These are phyloP conservation scores for Hartigia nigra DNA, from an alignment of 2,888 invertebrate species.

Conservation along the genomic window DNA sequence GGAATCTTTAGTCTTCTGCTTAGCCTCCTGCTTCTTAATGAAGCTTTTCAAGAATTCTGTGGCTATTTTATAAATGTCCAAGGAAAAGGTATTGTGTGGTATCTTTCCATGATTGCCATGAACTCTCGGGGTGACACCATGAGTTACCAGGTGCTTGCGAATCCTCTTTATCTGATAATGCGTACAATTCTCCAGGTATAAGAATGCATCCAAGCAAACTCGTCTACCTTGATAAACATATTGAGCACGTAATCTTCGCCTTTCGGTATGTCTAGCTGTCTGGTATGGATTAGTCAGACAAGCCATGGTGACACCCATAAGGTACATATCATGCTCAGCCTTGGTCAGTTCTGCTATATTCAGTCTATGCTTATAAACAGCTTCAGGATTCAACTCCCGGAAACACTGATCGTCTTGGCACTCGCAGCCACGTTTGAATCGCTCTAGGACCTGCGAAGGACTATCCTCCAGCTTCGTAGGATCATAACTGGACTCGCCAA, in stretches of 20 bases:
- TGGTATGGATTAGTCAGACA: conserved; percentile 79
- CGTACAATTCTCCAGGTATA: conserved; percentile 83
- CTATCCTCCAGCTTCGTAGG: conserved; percentile 78
- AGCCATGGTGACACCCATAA: conserved; percentile 88
- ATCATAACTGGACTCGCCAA: conserved; percentile 68
- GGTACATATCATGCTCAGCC: conserved; percentile 85
- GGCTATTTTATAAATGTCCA: conserved; percentile 82
- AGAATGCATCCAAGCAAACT: conserved; percentile 82
- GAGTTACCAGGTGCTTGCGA: conserved; percentile 81
- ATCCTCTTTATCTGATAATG: conserved; percentile 83
- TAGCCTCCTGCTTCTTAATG: conserved; percentile 74
- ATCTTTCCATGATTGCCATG: conserved; percentile 85
- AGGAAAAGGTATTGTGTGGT: conserved; percentile 82
- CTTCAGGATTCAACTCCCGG: conserved; percentile 78
- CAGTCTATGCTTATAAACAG: conserved; percentile 79
- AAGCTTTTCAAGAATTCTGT: conserved; percentile 81
- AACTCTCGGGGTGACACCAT: conserved; percentile 81
- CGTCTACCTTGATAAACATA: conserved; percentile 83
- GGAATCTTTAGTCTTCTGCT: conserved; percentile 68
- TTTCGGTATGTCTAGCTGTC: conserved; percentile 77
- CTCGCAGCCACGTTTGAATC: conserved; percentile 79
- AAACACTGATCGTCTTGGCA: conserved; percentile 83
- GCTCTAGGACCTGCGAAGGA: conserved; percentile 75
- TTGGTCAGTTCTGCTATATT: conserved; percentile 85
- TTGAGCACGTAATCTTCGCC: conserved; percentile 78